Conservation (phyloP, 2,888 invertebrate genomes). For the Pogonocherus hispidulus region DNA sequence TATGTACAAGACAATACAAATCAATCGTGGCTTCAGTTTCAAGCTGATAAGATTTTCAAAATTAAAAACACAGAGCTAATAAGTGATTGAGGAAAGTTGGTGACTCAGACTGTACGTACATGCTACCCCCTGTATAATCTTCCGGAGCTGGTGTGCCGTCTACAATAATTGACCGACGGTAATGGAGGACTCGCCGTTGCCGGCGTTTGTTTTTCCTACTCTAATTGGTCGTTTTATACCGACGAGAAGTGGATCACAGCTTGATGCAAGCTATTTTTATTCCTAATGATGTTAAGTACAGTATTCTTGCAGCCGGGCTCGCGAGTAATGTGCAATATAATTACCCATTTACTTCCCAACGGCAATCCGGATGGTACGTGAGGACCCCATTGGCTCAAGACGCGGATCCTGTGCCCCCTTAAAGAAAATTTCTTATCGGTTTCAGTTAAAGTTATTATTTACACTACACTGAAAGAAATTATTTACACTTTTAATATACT, state of each 20-base stretch:
- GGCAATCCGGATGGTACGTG: constrained; percentile 47
- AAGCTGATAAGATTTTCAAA: too few relatives aligned
- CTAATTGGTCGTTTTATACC: constrained; percentile 49
- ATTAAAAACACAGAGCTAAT: too few relatives aligned
- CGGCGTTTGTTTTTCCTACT: constrained; percentile 48
- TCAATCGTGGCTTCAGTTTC: too few relatives aligned
- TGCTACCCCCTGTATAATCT: too few relatives aligned
- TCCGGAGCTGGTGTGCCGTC: constrained; percentile 20
- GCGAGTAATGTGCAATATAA: constrained; percentile 50
- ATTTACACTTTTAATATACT: too few relatives aligned
- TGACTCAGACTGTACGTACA: too few relatives aligned
- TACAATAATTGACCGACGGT: constrained; percentile 47
- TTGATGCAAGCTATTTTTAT: constrained; percentile 49
- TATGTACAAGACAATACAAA: too few relatives aligned
- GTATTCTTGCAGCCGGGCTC: constrained; percentile 42
- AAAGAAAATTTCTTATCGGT: constrained; percentile 12
- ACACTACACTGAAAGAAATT: background rate
- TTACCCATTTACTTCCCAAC: constrained; percentile 44
- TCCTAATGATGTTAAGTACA: constrained; percentile 49
- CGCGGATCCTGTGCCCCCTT: background rate
- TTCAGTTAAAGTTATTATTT: too few relatives aligned
- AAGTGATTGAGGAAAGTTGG: too few relatives aligned
- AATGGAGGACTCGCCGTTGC: constrained; percentile 46
- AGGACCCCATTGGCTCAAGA: constrained; percentile 13
- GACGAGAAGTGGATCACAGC: constrained; percentile 41